Conservation (phyloP, 2,888 invertebrate genomes). For the Lissocephala sabroskyi region DNA sequence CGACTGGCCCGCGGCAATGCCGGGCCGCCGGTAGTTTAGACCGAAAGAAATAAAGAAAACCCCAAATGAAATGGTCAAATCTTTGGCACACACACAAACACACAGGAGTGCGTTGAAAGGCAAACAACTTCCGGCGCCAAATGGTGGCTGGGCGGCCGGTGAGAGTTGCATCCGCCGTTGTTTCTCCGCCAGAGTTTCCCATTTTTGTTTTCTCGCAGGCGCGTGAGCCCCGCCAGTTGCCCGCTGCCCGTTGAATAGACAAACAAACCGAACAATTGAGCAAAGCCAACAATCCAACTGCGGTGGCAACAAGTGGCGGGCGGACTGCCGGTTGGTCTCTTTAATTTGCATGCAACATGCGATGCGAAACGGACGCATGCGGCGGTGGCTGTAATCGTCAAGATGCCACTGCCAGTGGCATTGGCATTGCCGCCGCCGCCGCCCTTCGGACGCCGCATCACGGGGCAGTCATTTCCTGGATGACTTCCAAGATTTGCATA, state of each 20-base stretch:
- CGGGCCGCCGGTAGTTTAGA: too few species aligned
- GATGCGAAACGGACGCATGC: slow-evolving; percentile 14
- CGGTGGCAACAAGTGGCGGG: slow-evolving; percentile 50
- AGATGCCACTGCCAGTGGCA: neutral
- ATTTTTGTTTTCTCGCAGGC: too few species aligned
- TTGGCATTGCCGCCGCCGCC: too few species aligned
- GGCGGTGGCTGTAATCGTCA: neutral
- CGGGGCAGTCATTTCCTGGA: too few species aligned
- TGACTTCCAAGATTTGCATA: slow-evolving; percentile 45
- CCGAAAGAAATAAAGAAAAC: too few species aligned
- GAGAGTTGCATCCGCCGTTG: slow-evolving; percentile 1
- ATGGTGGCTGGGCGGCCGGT: neutral
- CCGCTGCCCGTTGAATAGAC: neutral
- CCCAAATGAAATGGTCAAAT: neutral
- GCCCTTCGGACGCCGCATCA: too few species aligned
- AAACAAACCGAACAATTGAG: neutral
- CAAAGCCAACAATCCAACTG: neutral
- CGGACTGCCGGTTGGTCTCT: too few species aligned
- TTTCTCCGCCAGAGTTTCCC: slow-evolving; percentile 13
- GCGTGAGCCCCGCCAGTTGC: too few species aligned
- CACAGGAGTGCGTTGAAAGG: neutral
- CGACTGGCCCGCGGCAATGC: too few species aligned
- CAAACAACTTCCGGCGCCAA: slow-evolving; percentile 4
- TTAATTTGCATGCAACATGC: slow-evolving; percentile 61
- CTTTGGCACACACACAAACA: neutral